Percentiles rank a stretch among this genome's conserved stretches.
Evolutionary conservation across 2,797 vertebrate genomes (phyloP).

Genomic region (Ptychobarbus kaznakovi): DNA sequence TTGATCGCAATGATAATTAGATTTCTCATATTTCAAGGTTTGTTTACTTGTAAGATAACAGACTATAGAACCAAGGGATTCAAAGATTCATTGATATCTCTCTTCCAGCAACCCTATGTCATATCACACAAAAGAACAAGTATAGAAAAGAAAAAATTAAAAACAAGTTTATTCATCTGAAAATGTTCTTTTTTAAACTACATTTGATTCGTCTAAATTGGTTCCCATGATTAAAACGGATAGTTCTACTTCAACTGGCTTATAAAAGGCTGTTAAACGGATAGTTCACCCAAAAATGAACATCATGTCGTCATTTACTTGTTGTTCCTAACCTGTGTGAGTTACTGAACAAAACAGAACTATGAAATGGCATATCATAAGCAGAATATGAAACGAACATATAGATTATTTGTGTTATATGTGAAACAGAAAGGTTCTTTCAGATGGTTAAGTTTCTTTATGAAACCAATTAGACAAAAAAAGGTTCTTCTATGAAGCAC

Average conservation of each 20-base stretch:
- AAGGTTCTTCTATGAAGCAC: too few relatives aligned
- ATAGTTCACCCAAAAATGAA: neutral
- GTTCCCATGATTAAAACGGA: neutral
- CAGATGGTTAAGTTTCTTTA: too few relatives aligned
- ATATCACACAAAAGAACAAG: conserved; percentile 34
- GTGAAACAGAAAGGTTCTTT: too few relatives aligned
- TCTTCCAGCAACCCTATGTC: conserved; percentile 48
- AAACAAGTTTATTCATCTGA: neutral
- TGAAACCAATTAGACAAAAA: too few relatives aligned
- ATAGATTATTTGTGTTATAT: neutral
- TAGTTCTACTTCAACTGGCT: neutral
- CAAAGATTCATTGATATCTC: conserved; percentile 74
- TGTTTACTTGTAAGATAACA: conserved; percentile 73
- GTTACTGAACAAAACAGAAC: neutral
- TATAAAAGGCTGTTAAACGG: neutral
- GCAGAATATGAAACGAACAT: neutral
- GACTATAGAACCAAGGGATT: conserved; percentile 65
- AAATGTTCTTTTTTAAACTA: neutral
- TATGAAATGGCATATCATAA: neutral
- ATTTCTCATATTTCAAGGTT: conserved; percentile 76
- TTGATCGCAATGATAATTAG: conserved; percentile 93
- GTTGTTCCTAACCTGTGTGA: neutral
- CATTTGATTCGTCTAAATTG: neutral
- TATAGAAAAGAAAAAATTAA: neutral
- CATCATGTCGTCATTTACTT: neutral